Base-by-base conservation (phyloP, 2,888 invertebrate species). In the Zelleria hepariella region DNA sequence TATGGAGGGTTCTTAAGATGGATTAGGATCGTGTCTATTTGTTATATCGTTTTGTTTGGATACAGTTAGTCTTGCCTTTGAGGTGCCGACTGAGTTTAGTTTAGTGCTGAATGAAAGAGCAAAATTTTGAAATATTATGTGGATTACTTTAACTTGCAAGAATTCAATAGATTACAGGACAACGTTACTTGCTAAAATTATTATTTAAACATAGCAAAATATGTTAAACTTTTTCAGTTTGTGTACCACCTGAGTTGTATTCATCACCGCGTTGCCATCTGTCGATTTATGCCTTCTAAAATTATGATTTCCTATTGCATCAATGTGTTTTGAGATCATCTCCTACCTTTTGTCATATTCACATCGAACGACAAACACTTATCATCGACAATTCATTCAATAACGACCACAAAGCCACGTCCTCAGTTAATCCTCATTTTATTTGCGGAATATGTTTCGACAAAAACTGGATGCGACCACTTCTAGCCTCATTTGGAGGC, bases 1-100 rank as follows among this genome's bases (percentile, higher is more conserved):
- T 67, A 55, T 63, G 65, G 63, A 64, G 66, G 68, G 55, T 68
- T 65, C 73, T 72, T 73, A 72, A 32, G 53, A 51, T 57, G 59
- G 59, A 62, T 62, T 59, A 59, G 23, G 27, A 26, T 53, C 55
- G 58, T 27, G 56, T 21, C 25, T 48, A 25, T 58, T 58, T 57
- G 57, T 58, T 7, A 5, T 53, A 20, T 54, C 15, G 7, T 55
- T 42, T 32, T 55, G 21, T 55, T 55, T 7, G 20, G 32, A 42
- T 54, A 49, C 26, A 59, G 58, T 59, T 27, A 55, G 8, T 49
- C 26, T 58, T 53, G 32, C 15, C n/a, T n/a, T 32, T 57, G n/a
- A 55, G 27, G 21, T 55, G 55, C 57, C 57, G 57, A 57, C 42
- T 53, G 20, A 10, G 20, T 55, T 55, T 18, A 15, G 23, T 52